Percentiles rank a stretch among this genome's conserved stretches.
Evolutionary conservation across 2,113 vertebrate genomes (phyloP).

Genomic region (Triplophysa tibetana): DNA sequence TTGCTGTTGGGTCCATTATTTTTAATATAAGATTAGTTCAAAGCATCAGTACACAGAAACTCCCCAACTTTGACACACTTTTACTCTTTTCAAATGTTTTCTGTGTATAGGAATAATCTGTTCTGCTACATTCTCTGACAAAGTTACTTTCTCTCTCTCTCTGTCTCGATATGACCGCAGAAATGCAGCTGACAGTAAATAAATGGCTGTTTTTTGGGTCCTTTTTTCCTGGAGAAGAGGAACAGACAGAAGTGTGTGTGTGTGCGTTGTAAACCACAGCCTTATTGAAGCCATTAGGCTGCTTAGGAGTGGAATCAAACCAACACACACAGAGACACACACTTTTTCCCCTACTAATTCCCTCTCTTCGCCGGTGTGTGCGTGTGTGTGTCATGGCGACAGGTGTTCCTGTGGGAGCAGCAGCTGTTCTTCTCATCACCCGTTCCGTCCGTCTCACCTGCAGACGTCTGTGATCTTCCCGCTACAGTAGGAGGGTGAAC

Average conservation of each 20-base stretch:
- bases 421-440: slow-evolving; percentile 15
- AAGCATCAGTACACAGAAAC: too few relatives aligned
- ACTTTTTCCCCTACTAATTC: slow-evolving; percentile 30
- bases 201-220: slow-evolving; percentile 72
- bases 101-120: too few relatives aligned
- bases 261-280: slow-evolving; percentile 73
- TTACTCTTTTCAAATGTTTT: too few relatives aligned
- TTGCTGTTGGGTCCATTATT: neutral
- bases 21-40: too few relatives aligned
- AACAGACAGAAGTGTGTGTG: slow-evolving; percentile 65
- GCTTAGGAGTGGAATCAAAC: slow-evolving; percentile 67
- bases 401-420: slow-evolving; percentile 15
- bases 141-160: slow-evolving; percentile 45
- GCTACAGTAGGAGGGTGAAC: neutral
- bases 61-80: too few relatives aligned
- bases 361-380: slow-evolving; percentile 15
- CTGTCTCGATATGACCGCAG: slow-evolving; percentile 58
- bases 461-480: slow-evolving; percentile 32
- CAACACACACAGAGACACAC: slow-evolving; percentile 58
- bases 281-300: slow-evolving; percentile 78
- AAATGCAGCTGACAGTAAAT: slow-evolving; percentile 72
- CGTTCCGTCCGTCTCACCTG: slow-evolving; percentile 10
- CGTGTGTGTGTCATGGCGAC: slow-evolving; percentile 33
- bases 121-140: too few relatives aligned
- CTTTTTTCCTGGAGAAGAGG: slow-evolving; percentile 70